phyloP scores from a whole-genome alignment of 2,113 vertebrate genomes.

The Narcine bancroftii region DNA sequence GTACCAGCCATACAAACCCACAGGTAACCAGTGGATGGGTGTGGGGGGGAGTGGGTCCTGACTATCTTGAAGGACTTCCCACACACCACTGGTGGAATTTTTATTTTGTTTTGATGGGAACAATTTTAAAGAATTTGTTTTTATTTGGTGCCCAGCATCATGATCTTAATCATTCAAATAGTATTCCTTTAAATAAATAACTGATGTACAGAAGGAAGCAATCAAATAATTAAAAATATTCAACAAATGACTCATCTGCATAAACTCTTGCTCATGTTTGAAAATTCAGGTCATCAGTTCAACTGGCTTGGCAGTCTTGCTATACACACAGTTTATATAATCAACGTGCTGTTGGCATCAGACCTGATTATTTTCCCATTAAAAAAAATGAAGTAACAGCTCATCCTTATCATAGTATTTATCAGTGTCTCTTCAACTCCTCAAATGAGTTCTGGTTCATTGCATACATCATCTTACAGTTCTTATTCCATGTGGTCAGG shows the following conservation, averaged over 20 bases:
- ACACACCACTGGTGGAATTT: too few relatives aligned
- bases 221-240: not conserved
- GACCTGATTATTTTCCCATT: constrained; percentile 16
- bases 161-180: not conserved
- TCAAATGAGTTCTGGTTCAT: not conserved
- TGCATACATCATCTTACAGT: not conserved
- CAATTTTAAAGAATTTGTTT: too few relatives aligned
- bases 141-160: not conserved
- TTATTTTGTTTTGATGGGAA: too few relatives aligned
- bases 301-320: not conserved
- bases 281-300: not conserved
- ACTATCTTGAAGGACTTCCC: too few relatives aligned
- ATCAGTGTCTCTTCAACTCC: not conserved
- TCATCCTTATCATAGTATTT: not conserved
- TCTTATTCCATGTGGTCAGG: not conserved
- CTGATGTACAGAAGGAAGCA: not conserved
- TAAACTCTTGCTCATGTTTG: constrained; percentile 25
- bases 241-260: constrained; percentile 18
- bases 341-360: constrained; percentile 21
- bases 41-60: too few relatives aligned
- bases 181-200: constrained; percentile 1
- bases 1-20: too few relatives aligned
- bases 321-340: constrained; percentile 4
- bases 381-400: not conserved
- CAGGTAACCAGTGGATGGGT: too few relatives aligned